These are phyloP conservation scores for Euplexia lucipara DNA, from an alignment of 2,888 invertebrate species.

Conservation along the genomic window DNA sequence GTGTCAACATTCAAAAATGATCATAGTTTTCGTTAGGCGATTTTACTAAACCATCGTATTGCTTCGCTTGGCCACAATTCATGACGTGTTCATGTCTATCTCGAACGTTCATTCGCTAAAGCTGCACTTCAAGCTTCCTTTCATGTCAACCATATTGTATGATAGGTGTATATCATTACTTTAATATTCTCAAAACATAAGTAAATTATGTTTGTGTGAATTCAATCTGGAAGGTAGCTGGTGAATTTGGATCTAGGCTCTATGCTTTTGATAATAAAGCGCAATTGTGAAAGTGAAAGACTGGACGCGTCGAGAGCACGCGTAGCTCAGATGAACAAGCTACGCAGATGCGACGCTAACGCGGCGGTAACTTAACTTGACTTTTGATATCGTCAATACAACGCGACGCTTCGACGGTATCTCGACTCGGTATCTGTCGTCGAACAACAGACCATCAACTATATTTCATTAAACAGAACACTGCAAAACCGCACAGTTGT, in stretches of 20 bases:
- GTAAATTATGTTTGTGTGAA: background rate
- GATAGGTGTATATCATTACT: background rate
- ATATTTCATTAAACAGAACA: conserved; percentile 28
- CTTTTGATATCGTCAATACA: background rate
- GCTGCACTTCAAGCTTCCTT: conserved; percentile 12
- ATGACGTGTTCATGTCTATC: conserved; percentile 13
- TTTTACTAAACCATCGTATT: conserved; percentile 9
- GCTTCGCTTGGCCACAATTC: conserved; percentile 55
- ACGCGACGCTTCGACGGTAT: conserved; percentile 1
- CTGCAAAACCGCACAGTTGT: conserved; percentile 14
- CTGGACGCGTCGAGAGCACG: background rate
- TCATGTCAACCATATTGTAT: background rate
- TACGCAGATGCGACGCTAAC: background rate
- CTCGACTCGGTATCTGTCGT: too few relatives aligned
- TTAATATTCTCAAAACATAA: background rate
- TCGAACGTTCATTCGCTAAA: conserved; percentile 39
- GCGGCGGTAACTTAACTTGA: background rate
- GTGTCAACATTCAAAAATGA: conserved; percentile 19
- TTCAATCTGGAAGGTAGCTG: background rate
- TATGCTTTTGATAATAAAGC: background rate
- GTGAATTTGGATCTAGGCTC: background rate
- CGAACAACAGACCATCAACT: conserved; percentile 52
- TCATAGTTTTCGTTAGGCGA: conserved; percentile 20
- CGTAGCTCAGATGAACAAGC: background rate
- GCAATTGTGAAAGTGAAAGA: conserved; percentile 1